phyloP scores from a whole-genome alignment of 2,888 invertebrate genomes.

The Polyommatus iphigenia region DNA sequence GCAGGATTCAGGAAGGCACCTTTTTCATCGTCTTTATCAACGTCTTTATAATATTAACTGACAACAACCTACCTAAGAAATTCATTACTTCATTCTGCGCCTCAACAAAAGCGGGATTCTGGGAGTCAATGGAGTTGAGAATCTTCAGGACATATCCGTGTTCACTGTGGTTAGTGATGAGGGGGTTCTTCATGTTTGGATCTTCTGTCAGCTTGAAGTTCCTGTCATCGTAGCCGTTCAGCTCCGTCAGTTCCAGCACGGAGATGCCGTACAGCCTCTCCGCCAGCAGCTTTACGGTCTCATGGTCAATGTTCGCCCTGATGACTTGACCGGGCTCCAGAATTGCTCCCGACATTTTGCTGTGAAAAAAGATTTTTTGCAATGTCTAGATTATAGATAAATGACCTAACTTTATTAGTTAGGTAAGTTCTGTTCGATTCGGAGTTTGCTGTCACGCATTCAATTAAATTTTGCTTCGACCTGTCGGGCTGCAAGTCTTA shows the following conservation, averaged over 20 bases:
- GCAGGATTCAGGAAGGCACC: no score
- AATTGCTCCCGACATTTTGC: background rate
- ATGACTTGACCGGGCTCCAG: conserved; percentile 80
- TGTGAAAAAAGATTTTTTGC: background rate
- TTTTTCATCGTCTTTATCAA: no score
- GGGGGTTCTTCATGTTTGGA: conserved; percentile 80
- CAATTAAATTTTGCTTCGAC: no score
- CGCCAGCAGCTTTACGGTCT: conserved; percentile 75
- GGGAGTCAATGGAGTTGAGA: conserved; percentile 89
- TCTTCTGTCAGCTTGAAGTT: conserved; percentile 85
- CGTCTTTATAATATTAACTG: background rate
- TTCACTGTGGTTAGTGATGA: conserved; percentile 75
- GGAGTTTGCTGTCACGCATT: no score
- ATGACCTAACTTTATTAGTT: no score
- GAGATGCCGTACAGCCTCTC: conserved; percentile 82
- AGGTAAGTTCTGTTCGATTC: no score
- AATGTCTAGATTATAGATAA: no score
- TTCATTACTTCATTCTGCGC: conserved; percentile 88
- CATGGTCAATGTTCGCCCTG: conserved; percentile 76
- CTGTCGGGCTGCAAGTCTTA: no score
- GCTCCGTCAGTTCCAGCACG: conserved; percentile 77
- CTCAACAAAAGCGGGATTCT: conserved; percentile 83
- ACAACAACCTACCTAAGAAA: conserved; percentile 81
- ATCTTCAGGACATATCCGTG: conserved; percentile 90
- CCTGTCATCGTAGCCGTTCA: conserved; percentile 89